These are phyloP conservation scores for Melanotus villosus DNA, from an alignment of 2,888 invertebrate genomes.

Conservation along the genomic window DNA sequence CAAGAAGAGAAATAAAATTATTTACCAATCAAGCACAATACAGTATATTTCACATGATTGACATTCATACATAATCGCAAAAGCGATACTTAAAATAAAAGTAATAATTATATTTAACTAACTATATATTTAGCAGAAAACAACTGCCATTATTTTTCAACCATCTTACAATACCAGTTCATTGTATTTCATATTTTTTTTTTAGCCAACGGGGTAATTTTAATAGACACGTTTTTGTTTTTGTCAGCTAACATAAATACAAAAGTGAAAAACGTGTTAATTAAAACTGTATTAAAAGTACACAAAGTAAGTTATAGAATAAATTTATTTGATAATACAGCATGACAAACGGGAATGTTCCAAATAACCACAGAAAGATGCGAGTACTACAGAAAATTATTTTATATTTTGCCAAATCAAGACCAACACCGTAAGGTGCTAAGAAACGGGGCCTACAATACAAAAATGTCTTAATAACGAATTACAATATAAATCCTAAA, in stretches of 20 bases:
- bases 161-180: conserved; percentile 39
- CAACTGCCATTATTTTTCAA: conserved; percentile 43
- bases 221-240: conserved; percentile 28
- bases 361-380: conserved; percentile 57
- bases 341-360: conserved; percentile 68
- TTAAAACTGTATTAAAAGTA: conserved; percentile 53
- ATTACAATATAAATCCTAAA: conserved; percentile 48
- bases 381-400: conserved; percentile 31
- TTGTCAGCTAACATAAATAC: not conserved
- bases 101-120: conserved; percentile 53
- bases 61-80: conserved; percentile 68
- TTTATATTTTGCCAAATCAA: conserved; percentile 37
- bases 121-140: conserved; percentile 51
- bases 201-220: conserved; percentile 22
- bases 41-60: conserved; percentile 70
- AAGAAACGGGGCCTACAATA: conserved; percentile 40
- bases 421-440: conserved; percentile 34
- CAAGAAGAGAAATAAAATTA: conserved; percentile 19
- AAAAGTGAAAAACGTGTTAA: conserved; percentile 20
- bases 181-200: conserved; percentile 23
- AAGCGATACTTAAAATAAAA: conserved; percentile 57
- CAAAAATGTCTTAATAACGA: conserved; percentile 43
- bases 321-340: conserved; percentile 67
- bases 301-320: conserved; percentile 65
- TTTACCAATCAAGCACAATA: conserved; percentile 68